These are phyloP conservation scores for Dipodomys merriami DNA, from an alignment of 2,113 vertebrate genomes.

Conservation along the genomic window DNA sequence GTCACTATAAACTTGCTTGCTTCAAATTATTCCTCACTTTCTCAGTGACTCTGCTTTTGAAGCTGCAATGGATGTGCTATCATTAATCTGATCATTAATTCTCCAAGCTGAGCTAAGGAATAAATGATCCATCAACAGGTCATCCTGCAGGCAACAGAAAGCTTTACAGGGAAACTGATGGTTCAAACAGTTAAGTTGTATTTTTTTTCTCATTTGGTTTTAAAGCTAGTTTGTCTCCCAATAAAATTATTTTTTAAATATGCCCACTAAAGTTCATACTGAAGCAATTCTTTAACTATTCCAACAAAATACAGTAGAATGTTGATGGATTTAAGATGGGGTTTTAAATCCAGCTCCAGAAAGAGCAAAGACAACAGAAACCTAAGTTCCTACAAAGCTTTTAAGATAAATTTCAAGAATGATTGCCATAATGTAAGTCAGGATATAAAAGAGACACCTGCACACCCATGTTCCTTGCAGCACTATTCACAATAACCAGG, in stretches of 20 bases:
- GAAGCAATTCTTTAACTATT: constrained; percentile 31
- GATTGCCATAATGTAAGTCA: too few relatives aligned
- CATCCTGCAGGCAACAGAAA: constrained; percentile 15
- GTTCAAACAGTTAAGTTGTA: constrained; percentile 40
- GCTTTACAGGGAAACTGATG: neutral
- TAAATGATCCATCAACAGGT: neutral
- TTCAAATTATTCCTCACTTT: neutral
- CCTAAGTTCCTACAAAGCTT: constrained; percentile 48
- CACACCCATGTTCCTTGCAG: too few relatives aligned
- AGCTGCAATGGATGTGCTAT: neutral
- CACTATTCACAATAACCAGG: too few relatives aligned
- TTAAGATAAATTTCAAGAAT: constrained; percentile 47
- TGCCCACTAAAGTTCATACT: constrained; percentile 34
- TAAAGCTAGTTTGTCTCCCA: constrained; percentile 61
- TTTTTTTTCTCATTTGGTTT: constrained; percentile 59
- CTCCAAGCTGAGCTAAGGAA: neutral
- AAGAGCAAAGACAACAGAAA: constrained; percentile 53
- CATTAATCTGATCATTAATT: neutral
- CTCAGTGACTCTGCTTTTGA: neutral
- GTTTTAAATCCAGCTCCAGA: constrained; percentile 53
- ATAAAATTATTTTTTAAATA: constrained; percentile 58
- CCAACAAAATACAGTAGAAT: constrained; percentile 49
- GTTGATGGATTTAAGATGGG: constrained; percentile 44
- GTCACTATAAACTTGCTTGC: constrained; percentile 26
- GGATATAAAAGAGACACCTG: too few relatives aligned